phyloP scores from a whole-genome alignment of 2,113 vertebrate species.

The Chroicocephalus ridibundus region DNA sequence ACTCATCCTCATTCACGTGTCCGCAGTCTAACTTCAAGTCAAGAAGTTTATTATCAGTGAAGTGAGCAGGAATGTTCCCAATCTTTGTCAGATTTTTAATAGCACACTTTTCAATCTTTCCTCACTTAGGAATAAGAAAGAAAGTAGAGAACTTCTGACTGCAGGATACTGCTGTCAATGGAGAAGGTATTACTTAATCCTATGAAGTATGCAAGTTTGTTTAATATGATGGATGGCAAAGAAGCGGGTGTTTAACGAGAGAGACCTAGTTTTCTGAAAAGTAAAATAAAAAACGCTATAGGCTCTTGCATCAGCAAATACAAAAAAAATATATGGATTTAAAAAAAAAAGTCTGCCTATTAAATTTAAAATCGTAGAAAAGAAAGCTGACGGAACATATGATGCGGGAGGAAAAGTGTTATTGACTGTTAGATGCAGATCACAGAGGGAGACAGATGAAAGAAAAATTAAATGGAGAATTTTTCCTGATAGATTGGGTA shows the following conservation, averaged over 20 bases:
- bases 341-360: neutral
- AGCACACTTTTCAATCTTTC: neutral
- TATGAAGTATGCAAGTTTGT: neutral
- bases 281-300: neutral
- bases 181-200: neutral
- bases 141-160: neutral
- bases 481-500: conserved; percentile 4
- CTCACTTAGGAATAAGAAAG: neutral
- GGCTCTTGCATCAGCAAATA: neutral
- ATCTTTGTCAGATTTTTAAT: neutral
- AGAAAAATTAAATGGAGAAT: conserved; percentile 33
- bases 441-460: neutral
- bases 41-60: neutral
- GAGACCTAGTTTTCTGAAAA: neutral
- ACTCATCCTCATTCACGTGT: neutral
- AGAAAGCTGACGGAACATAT: neutral
- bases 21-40: neutral
- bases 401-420: conserved; percentile 4
- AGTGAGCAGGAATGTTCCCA: neutral
- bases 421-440: conserved; percentile 26
- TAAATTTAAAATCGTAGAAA: conserved; percentile 21
- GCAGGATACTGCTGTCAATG: neutral
- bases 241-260: neutral
- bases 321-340: neutral
- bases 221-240: neutral